Percentiles rank a stretch among this genome's conserved stretches.
These are phyloP conservation scores for Matsumurasca onukii DNA, from an alignment of 1,140 invertebrate species.

Conservation along the genomic window DNA sequence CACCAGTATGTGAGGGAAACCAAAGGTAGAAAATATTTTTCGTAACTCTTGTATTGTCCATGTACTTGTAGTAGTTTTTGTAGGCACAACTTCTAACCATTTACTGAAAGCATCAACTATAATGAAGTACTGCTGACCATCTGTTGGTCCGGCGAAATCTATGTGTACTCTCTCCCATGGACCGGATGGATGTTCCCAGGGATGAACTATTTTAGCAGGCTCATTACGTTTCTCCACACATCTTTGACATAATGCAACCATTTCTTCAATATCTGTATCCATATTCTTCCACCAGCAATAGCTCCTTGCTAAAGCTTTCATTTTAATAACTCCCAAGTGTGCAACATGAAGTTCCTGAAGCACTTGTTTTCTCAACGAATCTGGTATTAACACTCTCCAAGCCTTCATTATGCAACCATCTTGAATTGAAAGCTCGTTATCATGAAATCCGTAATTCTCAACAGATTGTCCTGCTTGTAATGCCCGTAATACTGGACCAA, in stretches of 20 bases:
- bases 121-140: constrained; percentile 43
- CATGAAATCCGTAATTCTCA: background rate
- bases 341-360: constrained; percentile 49
- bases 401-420: background rate
- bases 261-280: constrained; percentile 49
- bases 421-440: background rate
- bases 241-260: constrained; percentile 44
- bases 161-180: constrained; percentile 49
- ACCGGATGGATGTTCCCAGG: constrained; percentile 43
- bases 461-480: background rate
- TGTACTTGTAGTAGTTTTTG: background rate
- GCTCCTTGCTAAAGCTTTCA: constrained; percentile 52
- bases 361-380: constrained; percentile 36
- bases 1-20: background rate
- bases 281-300: constrained; percentile 55
- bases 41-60: background rate
- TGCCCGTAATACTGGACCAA: background rate
- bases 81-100: constrained; percentile 39
- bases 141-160: constrained; percentile 48
- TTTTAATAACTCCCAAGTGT: constrained; percentile 53
- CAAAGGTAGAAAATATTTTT: background rate
- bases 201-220: constrained; percentile 9
- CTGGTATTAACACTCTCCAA: background rate
- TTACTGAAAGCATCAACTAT: constrained; percentile 47
- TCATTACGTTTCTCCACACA: constrained; percentile 28